Evolutionary conservation across 2,797 vertebrate species (phyloP).

Genomic region (Hippopotamyrus pictus): DNA sequence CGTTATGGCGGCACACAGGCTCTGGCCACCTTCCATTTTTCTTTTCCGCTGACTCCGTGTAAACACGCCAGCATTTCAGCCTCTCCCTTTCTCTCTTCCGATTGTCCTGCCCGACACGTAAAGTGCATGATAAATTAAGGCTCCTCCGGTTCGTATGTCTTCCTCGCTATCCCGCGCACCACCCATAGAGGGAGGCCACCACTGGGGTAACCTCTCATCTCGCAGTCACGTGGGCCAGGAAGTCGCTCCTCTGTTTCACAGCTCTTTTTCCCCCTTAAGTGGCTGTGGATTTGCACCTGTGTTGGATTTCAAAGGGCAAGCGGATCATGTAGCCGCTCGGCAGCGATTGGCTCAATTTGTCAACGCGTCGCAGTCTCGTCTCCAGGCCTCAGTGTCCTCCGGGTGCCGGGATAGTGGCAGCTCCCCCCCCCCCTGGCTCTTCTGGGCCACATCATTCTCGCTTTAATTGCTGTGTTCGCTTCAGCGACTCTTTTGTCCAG

Average conservation of each 20-base stretch:
- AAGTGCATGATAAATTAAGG: conserved; percentile 48
- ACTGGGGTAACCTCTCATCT: not conserved
- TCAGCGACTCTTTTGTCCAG: not conserved
- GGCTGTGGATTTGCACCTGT: conserved; percentile 45
- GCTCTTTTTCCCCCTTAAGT: conserved; percentile 27
- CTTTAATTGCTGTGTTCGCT: not conserved
- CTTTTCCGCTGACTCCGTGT: not conserved
- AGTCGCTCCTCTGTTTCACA: conserved; percentile 17
- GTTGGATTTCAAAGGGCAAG: conserved; percentile 48
- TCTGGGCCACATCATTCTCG: not conserved
- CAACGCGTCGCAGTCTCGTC: not conserved
- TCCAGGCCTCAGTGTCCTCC: not conserved
- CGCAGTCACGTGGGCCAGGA: not conserved
- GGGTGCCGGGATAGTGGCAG: not conserved
- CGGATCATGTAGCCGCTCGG: not conserved
- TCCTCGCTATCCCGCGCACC: conserved; percentile 35
- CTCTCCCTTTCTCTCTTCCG: conserved; percentile 6
- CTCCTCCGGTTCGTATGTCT: conserved; percentile 37
- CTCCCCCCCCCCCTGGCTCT: not conserved
- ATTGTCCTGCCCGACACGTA: conserved; percentile 9
- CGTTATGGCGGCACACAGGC: not conserved
- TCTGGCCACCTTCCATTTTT: not conserved
- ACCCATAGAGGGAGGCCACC: not conserved
- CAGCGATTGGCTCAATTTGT: not conserved
- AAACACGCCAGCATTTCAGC: conserved; percentile 10